Base-by-base conservation (phyloP, 1,140 invertebrate species). In the Stegodyphus mimosarum region DNA sequence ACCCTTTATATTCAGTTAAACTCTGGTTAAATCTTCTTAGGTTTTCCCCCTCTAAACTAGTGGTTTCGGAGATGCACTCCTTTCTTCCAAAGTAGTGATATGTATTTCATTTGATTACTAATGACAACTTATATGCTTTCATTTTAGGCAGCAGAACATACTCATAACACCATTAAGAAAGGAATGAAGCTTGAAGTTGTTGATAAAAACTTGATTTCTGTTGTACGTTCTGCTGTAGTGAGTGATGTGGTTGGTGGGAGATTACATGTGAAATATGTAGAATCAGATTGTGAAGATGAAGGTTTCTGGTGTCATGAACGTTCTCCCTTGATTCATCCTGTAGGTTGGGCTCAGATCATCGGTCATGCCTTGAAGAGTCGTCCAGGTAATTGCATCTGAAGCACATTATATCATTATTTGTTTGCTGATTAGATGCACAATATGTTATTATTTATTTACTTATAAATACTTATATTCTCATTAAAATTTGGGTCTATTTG, bases 271-370 rank as follows among this genome's bases (percentile, higher is more conserved):
- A 94, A 94, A 88, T 99, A 99, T 91, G 96, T 95, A 88, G 96
- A 97, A 88, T 94, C 94, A 74, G 91, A 93, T 6, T 17, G 9
- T 17, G 95, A 95, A 89, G 93, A 94, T 89, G 96, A 88, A 89
- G 89, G 92, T 6, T 99, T 99, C 90, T 99, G 97, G 97, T 98
- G 97, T 89, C 97, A 99, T 88, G 96, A 98, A 90, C 95, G 97
- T 89, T 98, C 97, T 0, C 95, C 96, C 0, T 92, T 99, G 6
- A 96, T 99, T 87, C 97, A 99, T 92, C 96, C 96, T 5, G 95
- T 98, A 5, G 97, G 97, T 15, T 99, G 98, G 98, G 96, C 97
- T 0, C 92, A 92, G 87, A 90, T 94, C 90, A 90, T 94, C 89
- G 93, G 96, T 90, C 97, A 99, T 89, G 93, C 94, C 63, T 92